A percentile compares a stretch with the other conserved stretches of the same genome.
phyloP scores from a whole-genome alignment of 2,888 invertebrate species.

The Machimus atricapillus region DNA sequence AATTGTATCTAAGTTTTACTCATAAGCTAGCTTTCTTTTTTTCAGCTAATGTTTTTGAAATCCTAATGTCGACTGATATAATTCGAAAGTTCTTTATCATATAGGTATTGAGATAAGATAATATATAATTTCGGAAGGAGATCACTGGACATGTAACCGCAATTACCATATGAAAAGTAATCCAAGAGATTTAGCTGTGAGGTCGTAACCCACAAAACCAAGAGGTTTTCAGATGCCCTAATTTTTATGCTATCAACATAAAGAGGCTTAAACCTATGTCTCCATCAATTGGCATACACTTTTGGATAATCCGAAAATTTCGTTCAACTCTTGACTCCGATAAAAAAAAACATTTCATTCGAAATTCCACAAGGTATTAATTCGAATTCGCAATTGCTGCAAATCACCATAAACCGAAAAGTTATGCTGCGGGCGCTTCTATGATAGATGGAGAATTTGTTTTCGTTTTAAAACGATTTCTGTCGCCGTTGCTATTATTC shows the following conservation, averaged over 20 bases:
- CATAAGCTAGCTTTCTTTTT: no score
- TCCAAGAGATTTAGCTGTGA: background rate
- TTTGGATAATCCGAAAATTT: background rate
- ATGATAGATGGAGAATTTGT: background rate
- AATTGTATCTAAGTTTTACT: no score
- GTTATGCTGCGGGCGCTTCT: background rate
- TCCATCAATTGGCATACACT: background rate
- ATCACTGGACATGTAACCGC: no score
- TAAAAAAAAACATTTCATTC: background rate
- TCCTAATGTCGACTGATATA: no score
- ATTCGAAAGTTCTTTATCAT: no score
- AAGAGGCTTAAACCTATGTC: background rate
- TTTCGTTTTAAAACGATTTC: background rate
- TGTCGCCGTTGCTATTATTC: background rate
- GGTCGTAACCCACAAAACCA: background rate
- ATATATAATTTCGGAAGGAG: no score
- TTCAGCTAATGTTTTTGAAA: no score
- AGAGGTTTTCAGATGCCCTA: background rate
- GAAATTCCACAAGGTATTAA: background rate
- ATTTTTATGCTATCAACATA: background rate
- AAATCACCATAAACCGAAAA: background rate
- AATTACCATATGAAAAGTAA: background rate
- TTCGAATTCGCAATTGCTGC: background rate
- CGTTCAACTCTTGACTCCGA: background rate
- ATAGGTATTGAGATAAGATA: no score